Base-by-base conservation (phyloP, 2,888 invertebrate genomes). In the Orchestes rusci region DNA sequence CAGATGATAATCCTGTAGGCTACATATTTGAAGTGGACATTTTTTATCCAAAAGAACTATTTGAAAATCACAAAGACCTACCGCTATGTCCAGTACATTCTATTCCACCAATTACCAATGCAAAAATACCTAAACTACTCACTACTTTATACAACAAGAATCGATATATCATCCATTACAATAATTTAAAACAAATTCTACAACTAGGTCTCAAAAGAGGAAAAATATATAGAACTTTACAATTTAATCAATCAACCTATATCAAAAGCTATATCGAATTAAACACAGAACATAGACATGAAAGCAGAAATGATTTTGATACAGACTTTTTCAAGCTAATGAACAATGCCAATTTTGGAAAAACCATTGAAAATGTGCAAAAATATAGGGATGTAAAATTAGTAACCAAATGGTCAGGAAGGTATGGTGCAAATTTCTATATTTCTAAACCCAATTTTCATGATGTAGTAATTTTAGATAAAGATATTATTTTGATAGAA, bases 301-400 rank as follows among this genome's bases (percentile, higher is more conserved):
- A 29, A 35, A 37, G 37, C 17, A 37, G 18, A 31, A 43, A 36
- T 12, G 37, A 43, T 15, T 29, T 28, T 30, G 43, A 43, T 7
- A 43, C 30, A 43, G 37, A 37, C 13, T 30, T 43, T 29, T 37
- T 33, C 13, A 43, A 43, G 17, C 10, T 37, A 43, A 30, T 37
- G 17, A 44, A 39, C 27, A 44, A 44, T 33, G 41, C 20, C 7
- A 27, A 20, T 8, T 44, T 39, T 39, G 44, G 44, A n/a, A 36
- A 36, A 27, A 17, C 34, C 13, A 23, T 41, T 8, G 41, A 41
- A 23, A 41, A 41, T 33, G 41, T 41, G 2, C n/a, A 15, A 4
- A 41, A 41, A 41, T 41, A 41, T 33, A 33, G 16, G 27, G 41
- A 41, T 34, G 33, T 41, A 2, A 43, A 37, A 18, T 23, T 43